Percentiles rank a stretch among this genome's conserved stretches.
These are phyloP conservation scores for Anarsia innoxiella DNA, from an alignment of 2,888 invertebrate genomes.

Conservation along the genomic window DNA sequence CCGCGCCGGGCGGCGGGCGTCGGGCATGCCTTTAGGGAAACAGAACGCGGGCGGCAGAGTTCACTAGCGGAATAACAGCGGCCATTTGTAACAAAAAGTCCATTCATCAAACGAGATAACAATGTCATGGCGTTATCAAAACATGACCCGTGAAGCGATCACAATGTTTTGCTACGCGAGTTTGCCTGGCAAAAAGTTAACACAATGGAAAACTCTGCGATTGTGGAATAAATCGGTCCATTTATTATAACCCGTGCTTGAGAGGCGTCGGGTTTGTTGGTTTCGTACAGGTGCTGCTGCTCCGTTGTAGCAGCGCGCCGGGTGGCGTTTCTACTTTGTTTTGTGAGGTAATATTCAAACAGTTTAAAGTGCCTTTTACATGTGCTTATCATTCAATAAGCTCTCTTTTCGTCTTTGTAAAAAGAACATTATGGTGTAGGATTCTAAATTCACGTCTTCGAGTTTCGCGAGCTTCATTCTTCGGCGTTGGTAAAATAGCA, in stretches of 20 bases:
- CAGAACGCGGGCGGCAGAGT: conserved; percentile 26
- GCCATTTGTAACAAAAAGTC: conserved; percentile 69
- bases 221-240: conserved; percentile 35
- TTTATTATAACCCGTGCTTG: conserved; percentile 10
- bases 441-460: too few relatives aligned
- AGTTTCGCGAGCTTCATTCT: too few relatives aligned
- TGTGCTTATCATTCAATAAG: too few relatives aligned
- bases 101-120: conserved; percentile 71
- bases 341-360: too few relatives aligned
- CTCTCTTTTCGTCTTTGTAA: too few relatives aligned
- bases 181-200: conserved; percentile 50
- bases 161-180: conserved; percentile 57
- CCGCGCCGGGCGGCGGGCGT: background rate
- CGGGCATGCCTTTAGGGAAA: background rate
- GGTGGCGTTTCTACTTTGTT: too few relatives aligned
- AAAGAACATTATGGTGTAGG: too few relatives aligned
- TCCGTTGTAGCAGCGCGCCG: too few relatives aligned
- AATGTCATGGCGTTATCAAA: conserved; percentile 69
- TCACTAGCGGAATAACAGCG: conserved; percentile 62
- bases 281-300: conserved; percentile 31
- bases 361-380: too few relatives aligned
- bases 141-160: conserved; percentile 67
- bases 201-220: conserved; percentile 54
- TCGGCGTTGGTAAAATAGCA: too few relatives aligned
- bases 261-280: conserved; percentile 14